Evolutionary conservation across 2,797 vertebrate genomes (phyloP), one percentile per base, ranked within the genome.

Genomic region (Dromococcyx pavoninus): DNA sequence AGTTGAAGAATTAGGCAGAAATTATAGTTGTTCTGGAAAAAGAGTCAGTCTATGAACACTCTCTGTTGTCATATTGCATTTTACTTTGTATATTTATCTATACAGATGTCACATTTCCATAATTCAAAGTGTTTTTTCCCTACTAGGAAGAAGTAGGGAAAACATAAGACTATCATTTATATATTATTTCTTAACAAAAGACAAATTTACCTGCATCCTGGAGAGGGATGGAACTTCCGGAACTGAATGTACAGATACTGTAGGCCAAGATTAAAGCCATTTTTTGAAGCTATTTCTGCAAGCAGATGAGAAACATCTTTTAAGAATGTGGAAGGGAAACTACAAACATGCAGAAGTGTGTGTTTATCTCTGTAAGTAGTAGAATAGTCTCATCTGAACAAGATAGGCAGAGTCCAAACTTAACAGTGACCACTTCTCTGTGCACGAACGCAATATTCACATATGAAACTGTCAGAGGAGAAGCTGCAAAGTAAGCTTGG

Each of bases 201-300:
- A 1, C 5, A 21, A 61, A 65, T n/a, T 27, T 60, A 18, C 5
- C 9, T 53, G 22, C 25, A 60, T 19, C 33, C 13, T 65, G 32
- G 30, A 60, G 21, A 60, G 4, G 0, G 0, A 21, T 11, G 9
- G 11, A 80, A 41, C 2, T 75, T 22, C 58, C 33, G 14, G 5
- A 2, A 19, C 5, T 4, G 2, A 73, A 66, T 4, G 0, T 39
- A 7, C 5, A 86, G 5, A 23, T 65, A 27, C 28, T 43, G 32
- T 28, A 58, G 13, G 54, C 11, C 3, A 24, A 89, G 10, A 6
- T 19, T 48, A 18, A 69, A 56, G 4, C 3, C 37, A 35, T 70
- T 58, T 39, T n/a, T 61, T 74, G 19, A 61, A 72, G 17, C 0
- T n/a, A 22, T 61, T 10, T 8, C 33, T 57, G 25, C 33, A 44